Conservation (phyloP, 2,113 vertebrate species). For the Pterocles orientalis region DNA sequence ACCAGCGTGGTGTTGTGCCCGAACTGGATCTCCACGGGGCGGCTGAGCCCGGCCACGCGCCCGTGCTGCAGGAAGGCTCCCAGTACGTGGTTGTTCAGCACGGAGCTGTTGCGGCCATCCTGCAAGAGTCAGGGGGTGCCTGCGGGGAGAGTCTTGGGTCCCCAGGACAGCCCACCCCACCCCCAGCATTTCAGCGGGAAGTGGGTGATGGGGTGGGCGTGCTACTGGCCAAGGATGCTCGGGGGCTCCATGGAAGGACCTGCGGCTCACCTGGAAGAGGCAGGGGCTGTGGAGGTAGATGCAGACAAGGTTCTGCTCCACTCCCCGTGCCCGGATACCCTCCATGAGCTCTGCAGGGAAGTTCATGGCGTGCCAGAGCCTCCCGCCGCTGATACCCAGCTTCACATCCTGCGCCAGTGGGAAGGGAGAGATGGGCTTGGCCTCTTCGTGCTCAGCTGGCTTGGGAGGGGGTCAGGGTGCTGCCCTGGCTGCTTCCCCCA, state of each 20-base stretch:
- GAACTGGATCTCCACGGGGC: neutral
- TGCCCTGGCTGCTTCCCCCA: neutral
- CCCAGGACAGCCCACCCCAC: neutral
- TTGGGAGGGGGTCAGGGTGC: neutral
- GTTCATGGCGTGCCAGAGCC: neutral
- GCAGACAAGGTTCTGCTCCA: neutral
- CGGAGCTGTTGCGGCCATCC: neutral
- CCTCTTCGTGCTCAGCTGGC: accelerated
- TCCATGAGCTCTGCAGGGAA: neutral
- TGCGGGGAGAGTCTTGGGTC: accelerated
- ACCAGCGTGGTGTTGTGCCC: neutral
- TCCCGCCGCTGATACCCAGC: accelerated
- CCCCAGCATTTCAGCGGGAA: neutral
- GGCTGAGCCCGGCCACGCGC: neutral
- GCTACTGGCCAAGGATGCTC: neutral
- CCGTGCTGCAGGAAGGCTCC: neutral
- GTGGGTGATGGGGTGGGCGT: accelerated
- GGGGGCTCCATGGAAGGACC: accelerated
- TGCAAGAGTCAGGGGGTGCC: neutral
- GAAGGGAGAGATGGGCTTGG: neutral
- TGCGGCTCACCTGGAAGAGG: neutral
- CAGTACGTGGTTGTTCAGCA: neutral
- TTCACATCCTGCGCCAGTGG: accelerated
- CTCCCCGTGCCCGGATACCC: accelerated
- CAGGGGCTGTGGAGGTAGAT: neutral